Evolutionary conservation across 92 coral and sea anemone genomes (phyloP), one percentile per base, ranked within the genome.

Genomic region (Chrysogorgia sp.): DNA sequence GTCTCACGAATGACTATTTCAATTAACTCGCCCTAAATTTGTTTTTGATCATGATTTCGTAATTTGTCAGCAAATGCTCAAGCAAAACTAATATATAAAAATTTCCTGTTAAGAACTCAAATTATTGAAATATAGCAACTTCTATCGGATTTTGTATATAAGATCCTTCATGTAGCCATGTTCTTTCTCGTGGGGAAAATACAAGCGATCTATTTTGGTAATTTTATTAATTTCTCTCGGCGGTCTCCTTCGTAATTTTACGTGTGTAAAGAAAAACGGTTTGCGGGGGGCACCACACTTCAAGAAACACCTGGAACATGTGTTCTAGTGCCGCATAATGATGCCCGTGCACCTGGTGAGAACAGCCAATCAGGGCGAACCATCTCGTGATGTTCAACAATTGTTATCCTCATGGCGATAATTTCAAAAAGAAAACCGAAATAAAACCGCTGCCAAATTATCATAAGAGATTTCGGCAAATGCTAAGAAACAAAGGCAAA

Each of bases 21-120:
- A 69, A 69, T 69, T 69, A 69, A 69, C 60, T 45, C 34, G 76
- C 31, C 60, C 28, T 58, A 69, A 69, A 69, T 69, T 69, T 69
- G 76, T 69, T 69, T 69, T 69, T 69, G 48, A 69, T 59, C 76
- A 69, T n/a, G n/a, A n/a, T 59, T 69, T 47, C 9, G 76, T 69
- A 69, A 69, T 69, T 69, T 69, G 76, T 31, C 43, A 60, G 61
- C 76, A 55, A 69, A 45, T n/a, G 52, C 72, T 31, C 55, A 35
- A 37, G 60, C 48, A 49, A 69, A 69, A 69, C 19, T 60, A 49
- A 49, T 69, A 23, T 26, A 48, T 31, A 30, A 48, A 30, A 47
- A 69, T 69, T 69, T 69, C 76, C 76, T 69, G 59, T 31, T 9
- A 17, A 34, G 40, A 35, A 35, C 33, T 64, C 33, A 20, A 63